Base-by-base conservation (phyloP, 2,113 vertebrate genomes). In the Hypomesus transpacificus region DNA sequence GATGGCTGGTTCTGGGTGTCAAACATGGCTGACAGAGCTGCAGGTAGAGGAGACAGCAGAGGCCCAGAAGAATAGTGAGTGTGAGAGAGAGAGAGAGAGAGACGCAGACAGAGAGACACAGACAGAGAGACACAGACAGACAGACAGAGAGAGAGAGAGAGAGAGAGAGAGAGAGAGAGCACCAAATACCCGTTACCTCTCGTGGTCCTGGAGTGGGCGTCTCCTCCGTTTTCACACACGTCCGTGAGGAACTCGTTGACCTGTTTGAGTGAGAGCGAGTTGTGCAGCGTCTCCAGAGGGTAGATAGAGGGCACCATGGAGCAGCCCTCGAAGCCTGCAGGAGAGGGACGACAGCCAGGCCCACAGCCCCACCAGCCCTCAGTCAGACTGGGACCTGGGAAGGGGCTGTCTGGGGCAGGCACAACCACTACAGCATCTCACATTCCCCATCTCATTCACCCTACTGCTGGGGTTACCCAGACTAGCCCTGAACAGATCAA, bases 221-320 rank as follows among this genome's bases (percentile, higher is more conserved):
- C 94, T 0, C 88, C 93, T 3, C 94, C 96, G 0, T 90, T 95
- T 80, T 93, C 90, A 81, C 95, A 96, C 75, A 98, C 89, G 0
- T 86, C 75, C 0, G 94, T 92, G 78, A 98, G 90, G 89, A 98
- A 99, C 82, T 94, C 91, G 71, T 93, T 93, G 80, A 99, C 95
- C 92, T 99, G 95, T 69, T 93, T 95, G 70, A 98, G 89, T 3
- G 97, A 99, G 77, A 99, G 95, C 3, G 97, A 96, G 90, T 99
- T 99, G 92, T 99, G 97, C 82, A 99, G 94, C 3, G 97, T 99
- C 88, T 99, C 97, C 90, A 99, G 84, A 0, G 97, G 97, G 64
- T 98, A 96, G 84, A 99, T 96, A 73, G 96, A 98, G 75, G 97
- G 97, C 81, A 99, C 97, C 97, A 99, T 98, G 85, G 96, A 98